Evolutionary conservation across 2,113 vertebrate species (phyloP), one percentile per base, ranked within the genome.

Genomic region (Antennarius striatus): DNA sequence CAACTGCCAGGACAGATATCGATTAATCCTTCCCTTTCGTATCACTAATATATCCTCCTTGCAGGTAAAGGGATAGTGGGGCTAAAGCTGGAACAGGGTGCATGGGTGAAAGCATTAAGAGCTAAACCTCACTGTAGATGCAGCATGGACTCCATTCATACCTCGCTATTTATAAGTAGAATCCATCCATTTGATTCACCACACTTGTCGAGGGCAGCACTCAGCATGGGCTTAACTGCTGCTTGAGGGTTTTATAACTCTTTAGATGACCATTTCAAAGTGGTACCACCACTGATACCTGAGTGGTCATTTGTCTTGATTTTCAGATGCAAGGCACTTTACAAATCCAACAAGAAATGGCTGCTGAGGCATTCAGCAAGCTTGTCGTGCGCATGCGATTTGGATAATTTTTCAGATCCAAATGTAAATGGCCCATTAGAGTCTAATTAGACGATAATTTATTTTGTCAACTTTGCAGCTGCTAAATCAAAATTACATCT

Each of bases 21-120:
- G 84, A 88, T 90, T 75, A 83, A 77, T 80, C 75, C 72, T 56
- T 64, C 66, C 70, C 68, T 65, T 73, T 73, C 1, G 39, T 59
- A 70, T 86, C 43, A 16, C 75, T 83, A 77, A 89, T 89, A 71
- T 80, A 86, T 89, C 78, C 47, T 42, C 68, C 63, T 74, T 7
- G n/a, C 10, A n/a, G 63, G 47, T 43, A 54, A 62, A 71, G 73
- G 46, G 42, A 57, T 13, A 10, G 50, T 30, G 10, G 56, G 50
- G 16, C 4, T 2, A 4, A 39, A 69, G 68, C 42, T 14, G 36
- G 46, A 56, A 22, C 15, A 16, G 46, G 15, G 12, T 73, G 39
- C 30, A 63, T 58, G 10, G 56, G 43, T 16, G 7, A 48, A 36
- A 47, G 16, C 52, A 60, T 68, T 53, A 22, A 16, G 52, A 32